Evolutionary conservation across 1,140 invertebrate genomes (phyloP), one percentile per base, ranked within the genome.

Genomic region (Metaphire vulgaris): DNA sequence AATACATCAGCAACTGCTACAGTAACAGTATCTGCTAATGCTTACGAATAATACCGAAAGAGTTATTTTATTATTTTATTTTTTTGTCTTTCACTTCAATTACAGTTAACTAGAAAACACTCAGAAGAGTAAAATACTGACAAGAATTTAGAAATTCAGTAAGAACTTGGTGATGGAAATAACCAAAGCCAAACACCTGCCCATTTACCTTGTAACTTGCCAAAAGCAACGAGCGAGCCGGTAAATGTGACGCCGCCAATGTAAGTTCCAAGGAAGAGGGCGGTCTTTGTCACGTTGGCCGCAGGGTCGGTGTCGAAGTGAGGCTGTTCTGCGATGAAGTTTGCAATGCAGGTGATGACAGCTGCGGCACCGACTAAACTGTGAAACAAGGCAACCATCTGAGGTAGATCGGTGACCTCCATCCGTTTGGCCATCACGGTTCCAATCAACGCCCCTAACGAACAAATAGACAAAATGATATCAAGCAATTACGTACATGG

Each of bases 211-310:
- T 95, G 93, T 2, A 96, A 89, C 88, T 96, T 96, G 75, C 93
- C 93, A 86, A 94, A 96, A n/a, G 94, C 94, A 65, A 96, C 89
- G 64, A 96, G 86, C 0, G 92, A 94, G 1, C 93, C 93, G 81
- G 92, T 94, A 87, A 95, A 95, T 12, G 93, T 95, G 41, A 95
- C 91, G 69, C 92, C 93, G 79, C 93, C 94, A 82, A 96, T 96
- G 86, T 92, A 94, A 0, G 93, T 94, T 2, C 93, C 94, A 2
- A 96, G 87, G 87, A 95, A 95, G 1, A 95, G 88, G 16, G 93
- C 91, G 0, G 92, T 93, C 86, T 94, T 94, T 65, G 93, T 89
- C n/a, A 94, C 92, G 81, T 90, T 91, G 0, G 92, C 85, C 1
- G 92, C 91, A 21, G 92, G 91, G 85, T 94, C 92, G 0, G 90